Evolutionary conservation across 2,797 vertebrate species (phyloP), one percentile per base, ranked within the genome.

Genomic region (Pseudochromis fuscus): DNA sequence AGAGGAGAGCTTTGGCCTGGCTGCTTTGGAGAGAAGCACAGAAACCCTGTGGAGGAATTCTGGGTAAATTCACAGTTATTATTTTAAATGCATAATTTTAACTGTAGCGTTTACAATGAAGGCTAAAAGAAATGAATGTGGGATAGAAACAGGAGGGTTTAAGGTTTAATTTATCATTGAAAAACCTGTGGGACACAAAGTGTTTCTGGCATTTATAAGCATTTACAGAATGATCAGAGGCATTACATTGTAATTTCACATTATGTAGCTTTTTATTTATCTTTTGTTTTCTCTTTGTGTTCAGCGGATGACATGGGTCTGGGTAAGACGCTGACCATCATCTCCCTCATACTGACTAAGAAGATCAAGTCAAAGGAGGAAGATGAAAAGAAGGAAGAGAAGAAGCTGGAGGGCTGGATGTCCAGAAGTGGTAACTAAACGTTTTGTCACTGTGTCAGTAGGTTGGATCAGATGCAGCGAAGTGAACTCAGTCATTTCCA

Each of bases 301-400:
- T 40, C 84, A 99, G 98, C 97, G 1, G 98, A 99, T 88, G 98
- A 99, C 85, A 99, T 99, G 97, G 98, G 98, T 51, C 87, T 99
- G 78, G 98, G 98, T 30, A 99, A 99, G 91, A 99, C 97, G 3
- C 89, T 99, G 72, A 98, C 96, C 0, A 96, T 99, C 94, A 96
- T 99, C 21, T 91, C 97, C 6, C 95, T 99, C 66, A 93, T 99
- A 56, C 85, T 99, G 89, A 59, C 86, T 35, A 92, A 96, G 85
- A 97, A 95, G 75, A 92, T 71, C 9, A 84, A 86, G 63, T 83
- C 89, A 24, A 88, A 88, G 45, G 64, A 85, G 24, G 90, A 93
- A 56, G 67, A 79, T 24, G 64, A 88, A 13, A 88, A 93, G 45
- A 82, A 91, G 8, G 92, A 78, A 23, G 89, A 93, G 59, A 40